phyloP scores from a whole-genome alignment of 2,113 vertebrate genomes.

The Siniperca chuatsi region DNA sequence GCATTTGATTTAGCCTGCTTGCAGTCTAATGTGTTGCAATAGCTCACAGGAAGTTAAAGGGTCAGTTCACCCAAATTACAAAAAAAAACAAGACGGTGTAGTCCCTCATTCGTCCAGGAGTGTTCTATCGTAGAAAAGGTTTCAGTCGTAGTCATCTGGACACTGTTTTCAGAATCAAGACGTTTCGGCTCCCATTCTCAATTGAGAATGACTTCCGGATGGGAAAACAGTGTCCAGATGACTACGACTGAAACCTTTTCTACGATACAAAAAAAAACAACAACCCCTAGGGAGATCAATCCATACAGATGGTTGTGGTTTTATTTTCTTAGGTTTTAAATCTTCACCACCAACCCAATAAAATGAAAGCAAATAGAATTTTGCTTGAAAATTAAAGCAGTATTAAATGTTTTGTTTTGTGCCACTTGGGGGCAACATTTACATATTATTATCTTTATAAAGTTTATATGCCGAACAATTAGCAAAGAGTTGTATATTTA shows the following conservation, averaged over 20 bases:
- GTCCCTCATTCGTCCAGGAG: too few relatives aligned
- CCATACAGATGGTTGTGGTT: neutral
- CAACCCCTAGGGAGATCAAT: neutral
- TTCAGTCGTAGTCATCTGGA: too few relatives aligned
- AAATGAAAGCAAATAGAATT: neutral
- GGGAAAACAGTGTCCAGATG: too few relatives aligned
- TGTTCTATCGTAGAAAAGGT: too few relatives aligned
- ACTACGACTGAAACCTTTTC: too few relatives aligned
- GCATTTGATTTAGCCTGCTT: conserved; percentile 22
- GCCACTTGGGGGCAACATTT: neutral
- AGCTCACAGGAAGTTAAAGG: neutral
- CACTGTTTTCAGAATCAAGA: too few relatives aligned
- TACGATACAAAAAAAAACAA: too few relatives aligned
- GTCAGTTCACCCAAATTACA: conserved; percentile 14
- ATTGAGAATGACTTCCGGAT: too few relatives aligned
- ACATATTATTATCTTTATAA: neutral
- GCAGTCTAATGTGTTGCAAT: neutral
- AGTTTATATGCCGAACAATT: neutral
- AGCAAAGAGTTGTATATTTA: neutral
- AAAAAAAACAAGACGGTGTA: too few relatives aligned
- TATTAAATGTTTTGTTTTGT: neutral
- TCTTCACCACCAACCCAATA: neutral
- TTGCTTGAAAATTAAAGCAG: neutral
- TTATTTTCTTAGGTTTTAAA: conserved; percentile 5
- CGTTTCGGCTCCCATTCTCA: too few relatives aligned